A percentile compares a stretch with the other conserved stretches of the same genome.
Conservation (phyloP, 2,113 vertebrate genomes). For the Rissa tridactyla region DNA sequence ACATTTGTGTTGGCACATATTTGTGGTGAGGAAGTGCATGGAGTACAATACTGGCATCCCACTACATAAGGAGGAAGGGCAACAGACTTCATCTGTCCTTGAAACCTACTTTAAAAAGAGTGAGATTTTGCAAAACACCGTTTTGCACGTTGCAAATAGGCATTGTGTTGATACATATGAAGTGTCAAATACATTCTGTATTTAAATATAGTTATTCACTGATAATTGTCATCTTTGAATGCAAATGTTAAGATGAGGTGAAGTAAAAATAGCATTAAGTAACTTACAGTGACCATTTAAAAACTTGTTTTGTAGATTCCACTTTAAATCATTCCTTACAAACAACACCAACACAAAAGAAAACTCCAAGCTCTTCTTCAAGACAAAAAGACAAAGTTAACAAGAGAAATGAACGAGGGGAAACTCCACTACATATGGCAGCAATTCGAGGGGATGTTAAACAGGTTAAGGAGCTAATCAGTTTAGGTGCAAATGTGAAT, state of each 20-base stretch:
- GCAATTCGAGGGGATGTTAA: conserved; percentile 96
- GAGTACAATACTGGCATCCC: not conserved
- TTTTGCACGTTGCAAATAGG: not conserved
- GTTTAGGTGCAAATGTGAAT: conserved; percentile 95
- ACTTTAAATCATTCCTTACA: conserved; percentile 92
- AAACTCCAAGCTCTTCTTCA: conserved; percentile 88
- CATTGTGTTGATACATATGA: not conserved
- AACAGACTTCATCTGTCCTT: not conserved
- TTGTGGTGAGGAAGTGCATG: not conserved
- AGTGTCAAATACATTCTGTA: not conserved
- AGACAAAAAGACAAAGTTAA: conserved; percentile 98
- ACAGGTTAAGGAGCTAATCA: conserved; percentile 96
- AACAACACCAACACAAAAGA: conserved; percentile 89
- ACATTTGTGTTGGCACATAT: not conserved
- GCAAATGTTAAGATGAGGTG: not conserved
- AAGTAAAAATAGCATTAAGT: not conserved
- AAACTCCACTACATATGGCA: conserved; percentile 96
- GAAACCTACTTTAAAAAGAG: not conserved
- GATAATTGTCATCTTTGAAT: not conserved
- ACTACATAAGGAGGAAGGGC: not conserved
- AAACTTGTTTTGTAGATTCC: conserved; percentile 80
- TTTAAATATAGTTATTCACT: not conserved
- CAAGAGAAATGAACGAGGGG: conserved; percentile 97
- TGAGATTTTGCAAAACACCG: not conserved
- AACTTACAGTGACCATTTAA: not conserved